phyloP scores from a whole-genome alignment of 2,113 vertebrate species.

The Stigmatopora argus region DNA sequence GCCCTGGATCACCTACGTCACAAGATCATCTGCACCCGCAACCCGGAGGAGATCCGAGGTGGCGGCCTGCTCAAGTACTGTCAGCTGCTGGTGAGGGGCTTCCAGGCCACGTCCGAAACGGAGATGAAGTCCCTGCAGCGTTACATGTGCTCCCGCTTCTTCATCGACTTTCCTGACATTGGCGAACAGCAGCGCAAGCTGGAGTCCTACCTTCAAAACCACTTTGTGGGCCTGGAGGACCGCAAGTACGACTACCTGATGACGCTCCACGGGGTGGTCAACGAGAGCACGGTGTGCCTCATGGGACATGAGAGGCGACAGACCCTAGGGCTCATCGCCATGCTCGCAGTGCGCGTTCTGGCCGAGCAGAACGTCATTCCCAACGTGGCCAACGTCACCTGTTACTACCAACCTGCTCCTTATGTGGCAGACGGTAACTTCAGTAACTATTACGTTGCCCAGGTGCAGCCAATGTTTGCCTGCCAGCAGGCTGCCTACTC shows the following conservation, averaged over 20 bases:
- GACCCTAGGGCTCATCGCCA: constrained; percentile 93
- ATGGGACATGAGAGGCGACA: constrained; percentile 98
- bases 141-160: constrained; percentile 99
- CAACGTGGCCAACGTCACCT: constrained; percentile 97
- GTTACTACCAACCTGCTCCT: constrained; percentile 97
- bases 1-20: constrained; percentile 93
- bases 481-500: constrained; percentile 94
- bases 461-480: constrained; percentile 93
- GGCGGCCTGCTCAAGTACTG: constrained; percentile 98
- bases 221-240: constrained; percentile 98
- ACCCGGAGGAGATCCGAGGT: constrained; percentile 95
- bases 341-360: constrained; percentile 93
- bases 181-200: constrained; percentile 96
- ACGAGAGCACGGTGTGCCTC: constrained; percentile 98
- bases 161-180: constrained; percentile 98
- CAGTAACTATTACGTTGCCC: constrained; percentile 98
- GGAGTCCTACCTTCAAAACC: constrained; percentile 98
- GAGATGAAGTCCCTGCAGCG: constrained; percentile 98
- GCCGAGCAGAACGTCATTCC: constrained; percentile 98
- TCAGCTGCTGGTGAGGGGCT: constrained; percentile 94
- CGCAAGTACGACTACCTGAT: constrained; percentile 99
- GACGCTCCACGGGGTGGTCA: constrained; percentile 95
- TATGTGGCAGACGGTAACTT: constrained; percentile 98
- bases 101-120: constrained; percentile 83
- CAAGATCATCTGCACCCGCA: constrained; percentile 94